Base-by-base conservation (phyloP, 1,140 invertebrate genomes). In the Bombus confusus region DNA sequence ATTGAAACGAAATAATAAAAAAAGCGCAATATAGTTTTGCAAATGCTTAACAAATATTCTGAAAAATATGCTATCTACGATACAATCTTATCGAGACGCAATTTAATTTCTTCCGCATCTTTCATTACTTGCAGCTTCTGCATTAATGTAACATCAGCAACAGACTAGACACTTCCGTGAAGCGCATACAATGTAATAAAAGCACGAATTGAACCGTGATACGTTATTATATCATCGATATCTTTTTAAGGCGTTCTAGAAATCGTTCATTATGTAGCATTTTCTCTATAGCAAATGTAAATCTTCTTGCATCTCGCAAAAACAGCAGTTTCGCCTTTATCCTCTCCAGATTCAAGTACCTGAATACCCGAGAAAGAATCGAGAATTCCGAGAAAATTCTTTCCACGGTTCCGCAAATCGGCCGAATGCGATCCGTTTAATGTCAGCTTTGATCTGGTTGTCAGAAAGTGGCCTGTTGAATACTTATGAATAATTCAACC, bases 401-500 rank as follows among this genome's bases (percentile, higher is more conserved):
- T 37, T 59, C 0, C 22, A 52, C 1, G 18, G 15, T 64, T 15
- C n/a, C 15, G 43, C 13, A 39, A n/a, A 82, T 34, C 31, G 12
- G 4, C 12, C 39, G 18, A 12, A 41, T 10, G 3, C 22, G 43
- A 22, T 3, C 41, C 12, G 71, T 59, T 74, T 47, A 52, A 83
- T 37, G 80, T 52, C 47, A 59, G 28, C 72, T 83, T 66, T 66
- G 59, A 83, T 76, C 59, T 18, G 34, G 15, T 47, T 76, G 62
- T 22, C 73, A 66, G 43, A 76, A 76, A 68, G 43, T 31, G 6
- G 28, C 18, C 52, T 52, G 47, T 52, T 52, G 72, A 22, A 77
- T 83, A 83, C 76, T 83, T 77, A 83, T 83, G 81, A 83, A 83
- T 68, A 83, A 83, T 83, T 77, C 81, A 76, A 12, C 18, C 59